A percentile compares a stretch with the other conserved stretches of the same genome.
Evolutionary conservation across 2,113 vertebrate species (phyloP).

Genomic region (Rutilus rutilus): DNA sequence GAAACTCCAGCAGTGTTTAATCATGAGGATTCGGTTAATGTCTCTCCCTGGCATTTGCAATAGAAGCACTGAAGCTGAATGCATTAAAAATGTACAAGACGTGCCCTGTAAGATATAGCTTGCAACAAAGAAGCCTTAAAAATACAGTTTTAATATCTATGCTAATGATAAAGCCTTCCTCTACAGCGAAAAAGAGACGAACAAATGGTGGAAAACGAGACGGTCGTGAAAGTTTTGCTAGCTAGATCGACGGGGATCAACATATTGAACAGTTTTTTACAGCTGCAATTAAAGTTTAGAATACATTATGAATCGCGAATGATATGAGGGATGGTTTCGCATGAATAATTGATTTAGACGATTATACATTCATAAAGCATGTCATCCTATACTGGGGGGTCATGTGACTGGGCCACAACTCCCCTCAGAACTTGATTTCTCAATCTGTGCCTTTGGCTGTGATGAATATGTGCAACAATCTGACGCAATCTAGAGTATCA

Average conservation of each 20-base stretch:
- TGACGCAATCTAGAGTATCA: conserved; percentile 11
- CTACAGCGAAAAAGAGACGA: conserved; percentile 25
- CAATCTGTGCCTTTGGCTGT: conserved; percentile 21
- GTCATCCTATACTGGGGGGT: conserved; percentile 33
- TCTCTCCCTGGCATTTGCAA: conserved; percentile 24
- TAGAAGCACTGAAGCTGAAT: conserved; percentile 18
- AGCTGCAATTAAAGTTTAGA: conserved; percentile 45
- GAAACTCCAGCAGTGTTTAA: conserved; percentile 31
- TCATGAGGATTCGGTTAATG: conserved; percentile 29
- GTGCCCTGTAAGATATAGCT: conserved; percentile 27
- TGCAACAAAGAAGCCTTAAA: conserved; percentile 23
- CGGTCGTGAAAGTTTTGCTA: conserved; percentile 37
- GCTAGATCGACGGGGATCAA: conserved; percentile 30
- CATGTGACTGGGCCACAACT: neutral
- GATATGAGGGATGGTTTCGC: conserved; percentile 38
- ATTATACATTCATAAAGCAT: conserved; percentile 35
- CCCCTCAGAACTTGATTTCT: conserved; percentile 7
- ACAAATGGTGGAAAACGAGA: conserved; percentile 31
- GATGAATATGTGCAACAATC: conserved; percentile 25
- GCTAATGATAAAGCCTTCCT: conserved; percentile 50
- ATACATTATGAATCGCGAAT: conserved; percentile 37
- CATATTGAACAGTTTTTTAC: conserved; percentile 51
- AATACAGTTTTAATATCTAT: conserved; percentile 60
- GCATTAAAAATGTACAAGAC: conserved; percentile 48
- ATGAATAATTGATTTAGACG: conserved; percentile 52